Conservation (phyloP, 2,888 invertebrate species). For the Eupithecia abbreviata region DNA sequence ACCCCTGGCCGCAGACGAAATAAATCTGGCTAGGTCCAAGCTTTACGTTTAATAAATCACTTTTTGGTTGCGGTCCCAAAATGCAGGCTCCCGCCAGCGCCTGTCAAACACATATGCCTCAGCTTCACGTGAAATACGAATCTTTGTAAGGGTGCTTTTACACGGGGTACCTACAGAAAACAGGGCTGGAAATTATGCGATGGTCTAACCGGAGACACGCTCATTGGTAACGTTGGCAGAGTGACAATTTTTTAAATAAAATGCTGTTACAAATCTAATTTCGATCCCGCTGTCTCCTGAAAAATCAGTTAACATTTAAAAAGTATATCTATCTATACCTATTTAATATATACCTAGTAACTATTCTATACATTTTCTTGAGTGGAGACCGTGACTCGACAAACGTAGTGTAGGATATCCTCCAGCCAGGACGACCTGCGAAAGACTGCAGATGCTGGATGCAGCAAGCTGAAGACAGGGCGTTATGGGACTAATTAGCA, state of each 20-base stretch:
- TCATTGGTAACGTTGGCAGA: background rate
- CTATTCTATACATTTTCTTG: no score
- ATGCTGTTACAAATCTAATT: background rate
- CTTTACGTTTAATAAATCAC: slow-evolving; percentile 28
- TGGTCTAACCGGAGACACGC: background rate
- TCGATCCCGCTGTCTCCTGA: background rate
- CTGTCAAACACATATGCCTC: slow-evolving; percentile 33
- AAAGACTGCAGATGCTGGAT: no score
- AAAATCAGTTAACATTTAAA: background rate
- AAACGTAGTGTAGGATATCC: no score
- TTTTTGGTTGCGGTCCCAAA: slow-evolving; percentile 38
- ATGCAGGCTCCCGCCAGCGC: slow-evolving; percentile 19
- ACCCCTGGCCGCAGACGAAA: slow-evolving; percentile 22
- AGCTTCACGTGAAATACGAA: slow-evolving; percentile 24
- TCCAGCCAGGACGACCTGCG: no score
- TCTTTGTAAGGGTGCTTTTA: slow-evolving; percentile 2
- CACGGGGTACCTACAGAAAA: background rate
- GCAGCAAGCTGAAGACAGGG: no score
- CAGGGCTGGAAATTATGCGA: background rate
- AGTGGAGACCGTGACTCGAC: no score
- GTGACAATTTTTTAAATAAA: background rate
- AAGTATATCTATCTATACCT: no score
- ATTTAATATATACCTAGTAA: no score
- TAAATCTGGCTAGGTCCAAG: slow-evolving; percentile 22
- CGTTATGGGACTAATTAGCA: no score